phyloP scores from a whole-genome alignment of 2,888 invertebrate species.

The Epirrhoe tristata region DNA sequence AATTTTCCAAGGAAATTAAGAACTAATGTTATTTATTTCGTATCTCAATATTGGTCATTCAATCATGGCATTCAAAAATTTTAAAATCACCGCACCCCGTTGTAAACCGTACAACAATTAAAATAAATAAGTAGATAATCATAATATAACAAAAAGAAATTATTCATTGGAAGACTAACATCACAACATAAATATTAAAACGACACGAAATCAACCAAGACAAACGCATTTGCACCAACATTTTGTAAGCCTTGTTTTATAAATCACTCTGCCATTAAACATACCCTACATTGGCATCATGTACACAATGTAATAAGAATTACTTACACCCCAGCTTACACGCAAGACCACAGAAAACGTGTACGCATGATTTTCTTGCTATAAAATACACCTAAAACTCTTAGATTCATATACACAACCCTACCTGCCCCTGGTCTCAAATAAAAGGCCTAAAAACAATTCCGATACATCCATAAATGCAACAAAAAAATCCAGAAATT shows the following conservation, averaged over 20 bases:
- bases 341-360: neutral
- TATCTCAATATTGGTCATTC: slow-evolving; percentile 52
- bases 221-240: slow-evolving; percentile 71
- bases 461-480: slow-evolving; percentile 30
- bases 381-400: slow-evolving; percentile 11
- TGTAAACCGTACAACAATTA: slow-evolving; percentile 66
- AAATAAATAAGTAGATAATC: slow-evolving; percentile 71
- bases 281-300: neutral
- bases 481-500: slow-evolving; percentile 20
- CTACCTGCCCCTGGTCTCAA: slow-evolving; percentile 10
- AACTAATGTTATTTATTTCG: slow-evolving; percentile 43
- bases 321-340: neutral
- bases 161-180: slow-evolving; percentile 82
- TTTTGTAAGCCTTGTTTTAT: slow-evolving; percentile 31
- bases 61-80: slow-evolving; percentile 62
- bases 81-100: slow-evolving; percentile 55
- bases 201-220: slow-evolving; percentile 66
- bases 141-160: slow-evolving; percentile 67
- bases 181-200: slow-evolving; percentile 83
- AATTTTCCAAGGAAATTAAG: slow-evolving; percentile 38
- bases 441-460: slow-evolving; percentile 9
- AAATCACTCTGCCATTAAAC: neutral
- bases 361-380: slow-evolving; percentile 5
- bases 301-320: neutral
- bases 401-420: slow-evolving; percentile 24